phyloP scores from a whole-genome alignment of 2,113 vertebrate species.

The Neogale vison region DNA sequence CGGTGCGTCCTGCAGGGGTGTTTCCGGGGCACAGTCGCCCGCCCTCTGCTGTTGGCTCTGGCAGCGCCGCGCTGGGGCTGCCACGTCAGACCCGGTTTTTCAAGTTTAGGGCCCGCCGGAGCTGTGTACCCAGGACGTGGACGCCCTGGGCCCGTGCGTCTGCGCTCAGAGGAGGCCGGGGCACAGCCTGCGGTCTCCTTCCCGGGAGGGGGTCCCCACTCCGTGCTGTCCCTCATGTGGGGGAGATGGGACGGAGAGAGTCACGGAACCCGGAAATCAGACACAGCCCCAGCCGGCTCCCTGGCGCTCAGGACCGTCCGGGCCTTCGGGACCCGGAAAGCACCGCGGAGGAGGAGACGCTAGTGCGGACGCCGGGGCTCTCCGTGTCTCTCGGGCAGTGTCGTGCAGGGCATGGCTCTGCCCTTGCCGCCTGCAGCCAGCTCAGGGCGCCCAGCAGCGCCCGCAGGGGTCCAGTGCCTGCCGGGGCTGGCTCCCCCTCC shows the following conservation, averaged over 20 bases:
- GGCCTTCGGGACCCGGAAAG: background rate
- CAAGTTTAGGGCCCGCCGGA: background rate
- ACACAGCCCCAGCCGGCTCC: rapidly evolving
- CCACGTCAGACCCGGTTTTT: background rate
- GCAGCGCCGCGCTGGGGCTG: background rate
- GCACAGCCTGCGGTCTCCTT: background rate
- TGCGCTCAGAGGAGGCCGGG: background rate
- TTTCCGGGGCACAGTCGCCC: background rate
- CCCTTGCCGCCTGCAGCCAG: background rate
- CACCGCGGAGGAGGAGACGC: rapidly evolving
- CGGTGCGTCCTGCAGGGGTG: background rate
- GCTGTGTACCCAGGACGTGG: background rate
- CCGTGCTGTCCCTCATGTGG: rapidly evolving
- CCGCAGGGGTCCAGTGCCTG: background rate
- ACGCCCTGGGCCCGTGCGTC: background rate
- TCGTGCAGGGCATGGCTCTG: background rate
- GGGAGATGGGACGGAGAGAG: background rate
- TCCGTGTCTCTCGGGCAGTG: background rate
- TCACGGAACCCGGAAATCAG: rapidly evolving
- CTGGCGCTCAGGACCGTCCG: background rate
- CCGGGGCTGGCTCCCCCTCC: too few relatives aligned
- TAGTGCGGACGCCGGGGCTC: rapidly evolving
- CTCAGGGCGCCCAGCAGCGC: rapidly evolving
- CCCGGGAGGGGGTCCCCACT: rapidly evolving
- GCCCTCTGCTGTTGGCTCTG: background rate